phyloP scores from a whole-genome alignment of 2,888 invertebrate species.

The Limnephilus marmoratus region DNA sequence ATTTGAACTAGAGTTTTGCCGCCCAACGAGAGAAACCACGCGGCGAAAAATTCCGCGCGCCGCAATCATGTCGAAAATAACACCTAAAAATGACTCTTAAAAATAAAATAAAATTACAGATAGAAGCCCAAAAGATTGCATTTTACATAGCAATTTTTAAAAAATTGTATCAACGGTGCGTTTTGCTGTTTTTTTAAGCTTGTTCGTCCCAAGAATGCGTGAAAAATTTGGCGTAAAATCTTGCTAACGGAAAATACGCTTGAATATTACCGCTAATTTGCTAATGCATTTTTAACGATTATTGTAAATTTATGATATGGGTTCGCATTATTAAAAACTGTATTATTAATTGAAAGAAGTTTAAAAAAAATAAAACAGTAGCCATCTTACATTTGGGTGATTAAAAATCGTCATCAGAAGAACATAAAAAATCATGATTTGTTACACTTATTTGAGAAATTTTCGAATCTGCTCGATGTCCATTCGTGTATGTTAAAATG shows the following conservation, averaged over 20 bases:
- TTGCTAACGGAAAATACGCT: neutral
- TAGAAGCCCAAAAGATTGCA: neutral
- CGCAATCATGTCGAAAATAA: neutral
- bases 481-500: neutral
- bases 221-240: neutral
- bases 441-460: neutral
- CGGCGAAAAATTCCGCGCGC: neutral
- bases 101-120: neutral
- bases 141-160: neutral
- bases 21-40: neutral
- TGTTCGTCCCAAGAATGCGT: neutral
- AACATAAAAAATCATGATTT: neutral
- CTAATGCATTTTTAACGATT: neutral
- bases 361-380: neutral
- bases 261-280: neutral
- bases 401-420: neutral
- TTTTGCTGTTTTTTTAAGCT: neutral
- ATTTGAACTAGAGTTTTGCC: constrained; percentile 41
- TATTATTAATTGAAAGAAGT: neutral
- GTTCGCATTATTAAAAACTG: neutral
- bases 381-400: neutral
- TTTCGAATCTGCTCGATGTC: neutral
- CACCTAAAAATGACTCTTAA: neutral
- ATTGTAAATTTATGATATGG: neutral
- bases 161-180: neutral